phyloP scores from a whole-genome alignment of 1,140 invertebrate species.

The Teleopsis dalmanni region DNA sequence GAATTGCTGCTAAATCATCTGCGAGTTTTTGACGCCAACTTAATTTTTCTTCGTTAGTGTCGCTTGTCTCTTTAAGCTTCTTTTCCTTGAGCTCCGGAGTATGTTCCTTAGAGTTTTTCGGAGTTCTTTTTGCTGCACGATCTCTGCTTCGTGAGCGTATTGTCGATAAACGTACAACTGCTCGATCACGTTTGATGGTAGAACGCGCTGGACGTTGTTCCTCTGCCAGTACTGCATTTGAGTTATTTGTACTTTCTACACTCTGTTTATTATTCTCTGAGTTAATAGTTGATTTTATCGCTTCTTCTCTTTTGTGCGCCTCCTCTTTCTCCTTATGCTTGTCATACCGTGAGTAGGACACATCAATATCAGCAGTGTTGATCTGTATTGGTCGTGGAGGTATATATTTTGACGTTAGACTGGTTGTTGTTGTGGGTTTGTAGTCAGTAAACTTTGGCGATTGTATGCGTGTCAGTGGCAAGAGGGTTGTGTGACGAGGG shows the following conservation, averaged over 20 bases:
- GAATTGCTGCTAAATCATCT: constrained; percentile 46
- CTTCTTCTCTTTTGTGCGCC: constrained; percentile 18
- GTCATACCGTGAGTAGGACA: constrained; percentile 55
- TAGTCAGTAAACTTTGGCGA: constrained; percentile 43
- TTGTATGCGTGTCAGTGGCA: constrained; percentile 44
- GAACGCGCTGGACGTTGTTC: constrained; percentile 30
- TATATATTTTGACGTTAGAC: constrained; percentile 45
- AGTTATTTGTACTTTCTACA: constrained; percentile 2
- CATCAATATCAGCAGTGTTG: constrained; percentile 76
- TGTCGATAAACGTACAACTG: constrained; percentile 63
- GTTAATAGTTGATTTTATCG: not conserved
- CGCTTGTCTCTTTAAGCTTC: constrained; percentile 20
- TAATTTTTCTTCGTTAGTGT: constrained; percentile 24
- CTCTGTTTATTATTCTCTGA: too few species aligned
- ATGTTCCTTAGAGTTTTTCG: not conserved
- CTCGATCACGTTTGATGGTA: constrained; percentile 60
- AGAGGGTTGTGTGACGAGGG: constrained; percentile 24
- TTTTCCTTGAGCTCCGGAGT: constrained; percentile 25
- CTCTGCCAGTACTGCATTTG: not conserved
- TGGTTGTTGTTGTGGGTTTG: constrained; percentile 14
- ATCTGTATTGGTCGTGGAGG: constrained; percentile 57
- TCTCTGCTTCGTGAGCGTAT: constrained; percentile 51
- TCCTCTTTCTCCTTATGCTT: constrained; percentile 38
- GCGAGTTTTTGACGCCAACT: constrained; percentile 56
- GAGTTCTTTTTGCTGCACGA: constrained; percentile 9